Conservation (phyloP, 2,797 vertebrate genomes). For the Xenopus petersii region DNA sequence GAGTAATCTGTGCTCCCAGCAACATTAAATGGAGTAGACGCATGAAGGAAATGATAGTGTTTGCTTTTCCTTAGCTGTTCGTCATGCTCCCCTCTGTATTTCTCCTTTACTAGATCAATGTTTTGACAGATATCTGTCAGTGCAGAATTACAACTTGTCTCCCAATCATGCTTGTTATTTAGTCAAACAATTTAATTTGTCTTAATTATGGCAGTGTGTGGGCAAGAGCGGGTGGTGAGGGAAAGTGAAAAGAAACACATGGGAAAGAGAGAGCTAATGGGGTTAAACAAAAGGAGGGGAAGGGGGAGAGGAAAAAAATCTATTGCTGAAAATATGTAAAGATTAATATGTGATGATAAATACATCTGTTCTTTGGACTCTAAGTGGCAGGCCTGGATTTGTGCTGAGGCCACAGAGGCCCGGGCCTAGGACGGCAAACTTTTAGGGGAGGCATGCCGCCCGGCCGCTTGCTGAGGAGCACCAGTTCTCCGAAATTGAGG, state of each 20-base stretch:
- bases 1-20: background rate
- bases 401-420: too few relatives aligned
- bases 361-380: too few relatives aligned
- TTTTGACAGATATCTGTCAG: slow-evolving; percentile 46
- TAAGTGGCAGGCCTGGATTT: too few relatives aligned
- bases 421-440: too few relatives aligned
- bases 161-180: slow-evolving; percentile 27
- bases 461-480: too few relatives aligned
- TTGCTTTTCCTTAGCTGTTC: slow-evolving; percentile 12
- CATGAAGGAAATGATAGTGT: slow-evolving; percentile 13
- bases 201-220: slow-evolving; percentile 14
- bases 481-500: too few relatives aligned
- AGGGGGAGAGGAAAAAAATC: too few relatives aligned
- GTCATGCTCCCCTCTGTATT: slow-evolving; percentile 13
- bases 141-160: slow-evolving; percentile 40
- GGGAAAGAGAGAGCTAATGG: background rate
- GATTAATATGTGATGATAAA: too few relatives aligned
- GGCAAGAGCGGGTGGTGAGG: background rate
- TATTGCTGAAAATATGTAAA: too few relatives aligned
- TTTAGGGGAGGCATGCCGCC: too few relatives aligned
- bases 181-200: slow-evolving; percentile 28
- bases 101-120: slow-evolving; percentile 31
- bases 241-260: background rate
- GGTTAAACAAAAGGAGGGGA: background rate
- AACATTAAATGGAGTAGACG: background rate